phyloP scores from a whole-genome alignment of 1,140 invertebrate species.

The Cydia strobilella region DNA sequence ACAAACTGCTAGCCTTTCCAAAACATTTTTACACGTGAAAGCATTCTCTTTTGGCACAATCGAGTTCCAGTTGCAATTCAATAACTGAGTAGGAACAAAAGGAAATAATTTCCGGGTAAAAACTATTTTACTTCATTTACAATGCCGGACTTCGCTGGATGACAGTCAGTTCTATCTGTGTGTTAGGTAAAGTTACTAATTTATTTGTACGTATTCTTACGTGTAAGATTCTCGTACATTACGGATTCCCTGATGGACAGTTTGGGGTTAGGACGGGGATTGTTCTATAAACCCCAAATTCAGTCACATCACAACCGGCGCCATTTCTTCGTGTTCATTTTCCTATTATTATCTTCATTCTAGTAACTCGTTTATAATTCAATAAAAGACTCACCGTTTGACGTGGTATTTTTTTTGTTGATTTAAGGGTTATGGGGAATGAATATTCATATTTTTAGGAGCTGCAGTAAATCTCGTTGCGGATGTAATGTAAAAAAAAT shows the following conservation, averaged over 20 bases:
- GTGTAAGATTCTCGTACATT: too few species aligned
- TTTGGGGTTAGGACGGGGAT: too few species aligned
- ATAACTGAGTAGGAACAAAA: conserved; percentile 11
- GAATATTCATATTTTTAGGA: conserved; percentile 22
- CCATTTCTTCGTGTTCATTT: not conserved
- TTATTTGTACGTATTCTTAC: too few species aligned
- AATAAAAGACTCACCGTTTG: not conserved
- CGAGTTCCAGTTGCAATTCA: not conserved
- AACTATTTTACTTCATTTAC: conserved; percentile 16
- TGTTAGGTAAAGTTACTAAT: too few species aligned
- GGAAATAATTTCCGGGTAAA: conserved; percentile 18
- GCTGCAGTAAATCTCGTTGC: conserved; percentile 15
- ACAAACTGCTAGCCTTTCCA: not conserved
- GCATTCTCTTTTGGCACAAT: not conserved
- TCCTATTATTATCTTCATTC: not conserved
- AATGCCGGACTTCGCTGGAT: not conserved
- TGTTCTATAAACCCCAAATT: not conserved
- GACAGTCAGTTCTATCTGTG: not conserved
- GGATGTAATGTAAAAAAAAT: not conserved
- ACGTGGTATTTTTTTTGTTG: not conserved
- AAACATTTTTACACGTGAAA: not conserved
- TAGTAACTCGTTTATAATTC: not conserved
- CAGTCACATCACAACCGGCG: not conserved
- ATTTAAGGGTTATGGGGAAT: not conserved
- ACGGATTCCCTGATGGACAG: too few species aligned